Evolutionary conservation across 2,797 vertebrate genomes (phyloP).

Genomic region (Ctenosaura bakeri): DNA sequence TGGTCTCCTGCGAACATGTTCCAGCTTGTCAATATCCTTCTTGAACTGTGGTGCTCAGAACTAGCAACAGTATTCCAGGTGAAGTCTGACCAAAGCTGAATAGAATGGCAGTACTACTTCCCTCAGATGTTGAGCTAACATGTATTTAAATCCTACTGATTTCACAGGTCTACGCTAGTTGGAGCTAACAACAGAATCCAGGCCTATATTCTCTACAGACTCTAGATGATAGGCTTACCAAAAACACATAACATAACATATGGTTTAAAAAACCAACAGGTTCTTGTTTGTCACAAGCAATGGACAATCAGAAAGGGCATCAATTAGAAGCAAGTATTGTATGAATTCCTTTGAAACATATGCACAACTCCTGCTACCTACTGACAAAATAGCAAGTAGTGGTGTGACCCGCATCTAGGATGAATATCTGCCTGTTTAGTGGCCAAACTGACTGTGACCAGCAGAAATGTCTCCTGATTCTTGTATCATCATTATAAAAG

Average conservation of each 20-base stretch:
- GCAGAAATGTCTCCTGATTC: not conserved
- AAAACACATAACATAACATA: not conserved
- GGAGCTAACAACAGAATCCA: too few species aligned
- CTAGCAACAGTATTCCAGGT: too few species aligned
- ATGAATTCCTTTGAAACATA: not conserved
- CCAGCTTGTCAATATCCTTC: too few species aligned
- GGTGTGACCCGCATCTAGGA: not conserved
- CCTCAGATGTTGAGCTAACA: not conserved
- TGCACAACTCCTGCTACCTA: not conserved
- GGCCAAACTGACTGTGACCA: not conserved
- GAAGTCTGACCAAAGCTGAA: too few species aligned
- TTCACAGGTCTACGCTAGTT: not conserved
- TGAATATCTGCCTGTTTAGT: not conserved
- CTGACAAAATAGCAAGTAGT: not conserved
- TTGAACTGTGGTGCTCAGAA: too few species aligned
- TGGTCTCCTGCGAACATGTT: too few species aligned
- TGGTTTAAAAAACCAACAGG: not conserved
- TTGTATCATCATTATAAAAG: conserved; percentile 47
- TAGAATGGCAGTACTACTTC: too few species aligned
- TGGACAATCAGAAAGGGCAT: not conserved
- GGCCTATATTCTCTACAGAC: too few species aligned
- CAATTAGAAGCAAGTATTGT: too few species aligned
- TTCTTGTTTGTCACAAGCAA: not conserved
- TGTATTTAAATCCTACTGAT: not conserved
- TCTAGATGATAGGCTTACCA: too few species aligned